Percentiles rank a stretch among this genome's conserved stretches.
Evolutionary conservation across 2,797 vertebrate species (phyloP).

Genomic region (Sebastiscus albofasciatus): DNA sequence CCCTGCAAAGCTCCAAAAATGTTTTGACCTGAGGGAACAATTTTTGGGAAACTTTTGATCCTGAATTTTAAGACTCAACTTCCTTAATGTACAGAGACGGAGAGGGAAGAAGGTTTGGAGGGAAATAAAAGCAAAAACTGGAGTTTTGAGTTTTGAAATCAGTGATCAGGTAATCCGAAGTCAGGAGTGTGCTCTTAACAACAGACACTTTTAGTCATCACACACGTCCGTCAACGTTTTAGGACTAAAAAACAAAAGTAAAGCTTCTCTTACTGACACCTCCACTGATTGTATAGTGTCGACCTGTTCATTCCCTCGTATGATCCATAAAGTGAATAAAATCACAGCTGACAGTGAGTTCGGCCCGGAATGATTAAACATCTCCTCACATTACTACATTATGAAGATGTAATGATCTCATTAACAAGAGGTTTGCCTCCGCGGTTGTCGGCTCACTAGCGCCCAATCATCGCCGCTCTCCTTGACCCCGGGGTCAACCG

Average conservation of each 20-base stretch:
- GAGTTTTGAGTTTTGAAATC: not conserved
- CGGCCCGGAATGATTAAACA: constrained; percentile 64
- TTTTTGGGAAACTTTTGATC: no score
- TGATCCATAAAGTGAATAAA: constrained; percentile 31
- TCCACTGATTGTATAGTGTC: not conserved
- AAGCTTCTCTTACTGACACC: not conserved
- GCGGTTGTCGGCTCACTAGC: not conserved
- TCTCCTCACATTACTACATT: constrained; percentile 51
- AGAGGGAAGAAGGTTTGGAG: not conserved
- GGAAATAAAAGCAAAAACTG: not conserved
- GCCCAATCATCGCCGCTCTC: constrained; percentile 33
- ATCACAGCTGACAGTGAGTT: constrained; percentile 65
- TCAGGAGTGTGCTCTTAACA: not conserved
- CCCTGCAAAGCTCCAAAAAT: no score
- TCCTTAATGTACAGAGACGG: no score
- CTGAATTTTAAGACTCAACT: not conserved
- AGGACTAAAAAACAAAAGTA: not conserved
- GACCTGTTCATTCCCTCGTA: not conserved
- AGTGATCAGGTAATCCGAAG: not conserved
- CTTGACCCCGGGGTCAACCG: constrained; percentile 14
- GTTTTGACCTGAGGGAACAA: no score
- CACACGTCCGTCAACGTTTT: not conserved
- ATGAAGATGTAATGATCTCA: constrained; percentile 60
- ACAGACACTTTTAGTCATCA: no score
- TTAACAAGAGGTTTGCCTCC: constrained; percentile 39